A percentile compares a stretch with the other conserved stretches of the same genome.
Evolutionary conservation across 2,113 vertebrate genomes (phyloP).

Genomic region (Capricornis sumatraensis): DNA sequence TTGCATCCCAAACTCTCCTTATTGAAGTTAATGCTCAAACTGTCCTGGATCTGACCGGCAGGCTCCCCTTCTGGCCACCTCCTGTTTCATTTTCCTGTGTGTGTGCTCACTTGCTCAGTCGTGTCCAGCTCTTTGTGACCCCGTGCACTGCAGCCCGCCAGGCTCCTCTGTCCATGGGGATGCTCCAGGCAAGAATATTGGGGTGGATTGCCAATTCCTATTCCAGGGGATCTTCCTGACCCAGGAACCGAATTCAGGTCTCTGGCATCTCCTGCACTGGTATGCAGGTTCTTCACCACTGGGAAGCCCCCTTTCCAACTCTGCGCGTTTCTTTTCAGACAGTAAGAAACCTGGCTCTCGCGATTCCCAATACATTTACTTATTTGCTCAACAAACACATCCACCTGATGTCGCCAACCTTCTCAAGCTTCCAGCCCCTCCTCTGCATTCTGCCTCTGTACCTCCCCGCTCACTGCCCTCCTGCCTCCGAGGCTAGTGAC

Average conservation of each 20-base stretch:
- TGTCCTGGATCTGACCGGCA: not conserved
- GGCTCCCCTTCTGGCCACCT: not conserved
- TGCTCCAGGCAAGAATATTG: not conserved
- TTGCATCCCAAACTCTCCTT: not conserved
- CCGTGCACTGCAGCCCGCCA: not conserved
- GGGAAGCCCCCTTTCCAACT: not conserved
- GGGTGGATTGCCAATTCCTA: not conserved
- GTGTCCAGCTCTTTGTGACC: fast-evolving
- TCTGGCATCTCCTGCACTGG: not conserved
- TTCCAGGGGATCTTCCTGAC: not conserved
- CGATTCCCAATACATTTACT: too few species aligned
- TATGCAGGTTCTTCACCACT: not conserved
- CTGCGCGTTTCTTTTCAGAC: not conserved
- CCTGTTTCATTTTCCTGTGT: not conserved
- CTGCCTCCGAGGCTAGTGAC: not conserved
- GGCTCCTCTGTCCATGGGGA: not conserved
- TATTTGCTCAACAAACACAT: not conserved
- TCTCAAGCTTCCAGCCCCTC: not conserved
- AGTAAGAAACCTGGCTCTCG: not conserved
- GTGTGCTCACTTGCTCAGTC: not conserved
- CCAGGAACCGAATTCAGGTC: not conserved
- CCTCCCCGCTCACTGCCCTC: too few species aligned
- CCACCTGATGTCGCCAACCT: not conserved
- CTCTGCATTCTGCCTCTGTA: not conserved
- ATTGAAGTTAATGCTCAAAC: not conserved